Evolutionary conservation across 2,113 vertebrate genomes (phyloP).

Genomic region (Siphamia tubifer): DNA sequence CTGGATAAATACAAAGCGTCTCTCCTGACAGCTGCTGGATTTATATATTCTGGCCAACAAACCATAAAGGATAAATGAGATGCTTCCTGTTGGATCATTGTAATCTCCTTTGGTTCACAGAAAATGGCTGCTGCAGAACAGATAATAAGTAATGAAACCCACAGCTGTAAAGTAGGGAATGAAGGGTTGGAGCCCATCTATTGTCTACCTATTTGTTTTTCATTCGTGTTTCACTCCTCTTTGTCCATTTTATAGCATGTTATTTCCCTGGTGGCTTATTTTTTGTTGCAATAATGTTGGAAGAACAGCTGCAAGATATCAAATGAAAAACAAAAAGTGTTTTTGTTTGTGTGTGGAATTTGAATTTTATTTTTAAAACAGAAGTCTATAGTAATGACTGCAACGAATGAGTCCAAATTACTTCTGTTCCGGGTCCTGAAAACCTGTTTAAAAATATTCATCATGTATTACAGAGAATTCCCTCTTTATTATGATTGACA

Average conservation of each 20-base stretch:
- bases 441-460: too few species aligned
- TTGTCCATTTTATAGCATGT: neutral
- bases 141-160: conserved; percentile 22
- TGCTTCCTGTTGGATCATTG: conserved; percentile 39
- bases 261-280: neutral
- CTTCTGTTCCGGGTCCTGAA: too few species aligned
- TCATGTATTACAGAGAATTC: too few species aligned
- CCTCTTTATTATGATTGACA: too few species aligned
- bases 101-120: conserved; percentile 54
- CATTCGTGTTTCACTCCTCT: neutral
- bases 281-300: neutral
- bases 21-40: conserved; percentile 24
- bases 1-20: conserved; percentile 40
- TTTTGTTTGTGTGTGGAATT: too few species aligned
- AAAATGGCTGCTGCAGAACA: conserved; percentile 40
- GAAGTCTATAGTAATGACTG: too few species aligned
- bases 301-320: too few species aligned
- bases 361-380: too few species aligned
- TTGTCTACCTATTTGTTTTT: neutral
- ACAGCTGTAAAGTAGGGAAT: neutral
- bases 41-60: conserved; percentile 39
- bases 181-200: neutral
- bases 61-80: conserved; percentile 35
- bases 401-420: too few species aligned
- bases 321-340: too few species aligned